Conservation (phyloP, 2,113 vertebrate genomes). For the Gallinago media region DNA sequence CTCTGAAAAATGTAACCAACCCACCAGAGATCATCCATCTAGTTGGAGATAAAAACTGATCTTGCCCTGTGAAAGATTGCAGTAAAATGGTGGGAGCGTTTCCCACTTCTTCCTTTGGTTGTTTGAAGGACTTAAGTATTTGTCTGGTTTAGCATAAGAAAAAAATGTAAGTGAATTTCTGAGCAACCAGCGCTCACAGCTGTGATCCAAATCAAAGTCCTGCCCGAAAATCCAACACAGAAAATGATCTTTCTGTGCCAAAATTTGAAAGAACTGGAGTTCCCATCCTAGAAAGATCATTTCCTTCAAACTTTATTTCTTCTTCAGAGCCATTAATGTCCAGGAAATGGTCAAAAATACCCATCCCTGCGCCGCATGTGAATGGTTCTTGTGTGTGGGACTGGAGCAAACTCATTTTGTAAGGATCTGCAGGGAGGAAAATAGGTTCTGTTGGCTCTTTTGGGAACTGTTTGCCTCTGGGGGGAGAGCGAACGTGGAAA, state of each 20-base stretch:
- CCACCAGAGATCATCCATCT: background rate
- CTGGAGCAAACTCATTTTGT: background rate
- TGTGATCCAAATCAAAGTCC: background rate
- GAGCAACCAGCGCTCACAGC: background rate
- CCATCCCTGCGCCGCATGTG: rapidly evolving
- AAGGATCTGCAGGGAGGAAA: background rate
- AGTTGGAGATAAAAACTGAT: no score
- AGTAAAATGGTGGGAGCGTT: background rate
- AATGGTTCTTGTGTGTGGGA: rapidly evolving
- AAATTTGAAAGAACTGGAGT: background rate
- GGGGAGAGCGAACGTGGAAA: background rate
- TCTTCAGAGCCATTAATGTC: background rate
- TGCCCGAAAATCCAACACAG: background rate
- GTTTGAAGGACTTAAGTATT: background rate
- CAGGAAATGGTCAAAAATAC: background rate
- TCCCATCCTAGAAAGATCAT: background rate
- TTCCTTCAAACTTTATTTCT: background rate
- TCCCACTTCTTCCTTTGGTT: background rate
- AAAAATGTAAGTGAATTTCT: background rate
- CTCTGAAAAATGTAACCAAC: background rate
- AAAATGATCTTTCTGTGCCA: background rate
- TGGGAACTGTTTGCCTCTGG: background rate
- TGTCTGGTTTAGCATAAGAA: background rate
- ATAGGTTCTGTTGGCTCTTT: background rate
- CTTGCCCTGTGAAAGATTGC: background rate